Evolutionary conservation across 2,113 vertebrate genomes (phyloP).

Genomic region (Gopherus flavomarginatus): DNA sequence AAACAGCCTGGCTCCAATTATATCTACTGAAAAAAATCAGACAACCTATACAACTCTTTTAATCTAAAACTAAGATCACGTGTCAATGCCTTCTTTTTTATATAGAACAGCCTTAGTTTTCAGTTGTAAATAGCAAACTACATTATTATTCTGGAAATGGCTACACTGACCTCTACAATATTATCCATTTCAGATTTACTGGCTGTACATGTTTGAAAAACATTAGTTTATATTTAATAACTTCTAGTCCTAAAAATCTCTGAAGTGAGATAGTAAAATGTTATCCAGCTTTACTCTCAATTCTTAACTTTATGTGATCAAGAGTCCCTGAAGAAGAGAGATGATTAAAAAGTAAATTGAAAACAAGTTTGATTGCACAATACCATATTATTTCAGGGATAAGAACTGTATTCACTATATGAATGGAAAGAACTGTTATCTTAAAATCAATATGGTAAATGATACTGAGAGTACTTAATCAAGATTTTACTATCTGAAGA

Average conservation of each 20-base stretch:
- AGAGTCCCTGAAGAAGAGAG: background rate
- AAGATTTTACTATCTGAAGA: background rate
- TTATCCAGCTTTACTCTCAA: background rate
- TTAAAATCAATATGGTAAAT: background rate
- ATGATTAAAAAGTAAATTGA: background rate
- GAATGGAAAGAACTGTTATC: background rate
- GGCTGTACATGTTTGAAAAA: background rate
- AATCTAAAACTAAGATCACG: background rate
- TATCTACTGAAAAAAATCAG: background rate
- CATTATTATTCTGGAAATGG: background rate
- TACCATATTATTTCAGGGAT: background rate
- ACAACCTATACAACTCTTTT: background rate
- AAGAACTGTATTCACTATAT: background rate
- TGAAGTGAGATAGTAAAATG: background rate
- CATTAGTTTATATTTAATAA: background rate
- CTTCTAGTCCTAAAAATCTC: background rate
- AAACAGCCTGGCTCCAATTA: background rate
- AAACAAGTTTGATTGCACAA: background rate
- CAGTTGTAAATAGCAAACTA: background rate
- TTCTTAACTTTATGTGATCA: background rate
- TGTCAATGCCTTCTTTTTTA: background rate
- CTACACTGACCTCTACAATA: background rate
- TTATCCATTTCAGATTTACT: background rate
- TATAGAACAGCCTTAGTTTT: background rate
- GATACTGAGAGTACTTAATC: background rate